Base-by-base conservation (phyloP, 2,113 vertebrate genomes). In the Bagarius yarrelli region DNA sequence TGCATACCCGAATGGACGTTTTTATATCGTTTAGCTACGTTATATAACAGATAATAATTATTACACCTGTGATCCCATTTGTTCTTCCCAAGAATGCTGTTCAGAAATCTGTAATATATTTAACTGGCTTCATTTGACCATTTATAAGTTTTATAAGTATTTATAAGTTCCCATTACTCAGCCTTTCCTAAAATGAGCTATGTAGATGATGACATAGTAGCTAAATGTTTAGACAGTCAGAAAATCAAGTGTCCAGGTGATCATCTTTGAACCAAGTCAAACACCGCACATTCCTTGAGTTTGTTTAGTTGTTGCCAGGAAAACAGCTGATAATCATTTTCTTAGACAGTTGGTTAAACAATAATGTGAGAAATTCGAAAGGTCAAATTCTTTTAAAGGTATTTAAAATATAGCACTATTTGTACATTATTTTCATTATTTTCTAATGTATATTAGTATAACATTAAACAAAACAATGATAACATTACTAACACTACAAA, bases 261-360 rank as follows among this genome's bases (percentile, higher is more conserved):
- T 66, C 40, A 71, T 79, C 36, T 27, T 13, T 71, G 27, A 72
- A 82, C 72, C 14, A 71, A 36, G 79, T 63, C 66, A 81, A 83
- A 66, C 76, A 60, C 84, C 69, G 76, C 75, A 80, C 84, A 73
- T 87, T 81, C 84, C 84, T 82, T 77, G 36, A 59, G 36, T 69
- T 86, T 88, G 71, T 87, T 84, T 87, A 27, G 19, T 60, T 70
- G 78, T 87, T 86, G 72, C 85, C 32, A 83, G 32, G 55, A 85
- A 71, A 86, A 85, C 86, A 52, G 23, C 40, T 27, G 84, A 76
- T 70, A 64, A 32, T 86, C 47, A 60, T 79, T 81, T 40, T 77
- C 32, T 52, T 15, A 61, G 81, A 85, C 75, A 27, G 74, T 56
- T 19, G 60, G 18, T 85, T 63, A 78, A 69, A 55, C 74, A 78